Conservation (phyloP, 1,140 invertebrate genomes). For the Samia ricini region DNA sequence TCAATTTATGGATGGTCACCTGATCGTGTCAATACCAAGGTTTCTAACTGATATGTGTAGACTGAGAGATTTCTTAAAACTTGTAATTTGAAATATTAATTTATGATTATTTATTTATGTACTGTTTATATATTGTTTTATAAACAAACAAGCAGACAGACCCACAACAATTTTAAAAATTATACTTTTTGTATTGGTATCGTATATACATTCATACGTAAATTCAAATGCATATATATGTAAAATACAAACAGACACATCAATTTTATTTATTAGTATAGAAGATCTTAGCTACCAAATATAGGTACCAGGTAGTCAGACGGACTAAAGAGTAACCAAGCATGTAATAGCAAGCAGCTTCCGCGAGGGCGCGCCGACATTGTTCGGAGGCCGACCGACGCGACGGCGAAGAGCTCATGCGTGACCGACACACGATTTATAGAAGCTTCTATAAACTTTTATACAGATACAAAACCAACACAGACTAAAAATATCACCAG, state of each 20-base stretch:
- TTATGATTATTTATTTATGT: too few relatives aligned
- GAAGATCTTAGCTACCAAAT: not conserved
- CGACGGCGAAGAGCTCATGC: slow-evolving; percentile 28
- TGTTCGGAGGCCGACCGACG: slow-evolving; percentile 23
- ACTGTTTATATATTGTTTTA: too few relatives aligned
- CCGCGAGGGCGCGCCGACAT: slow-evolving; percentile 58
- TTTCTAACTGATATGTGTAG: slow-evolving; percentile 44
- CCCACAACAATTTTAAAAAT: too few relatives aligned
- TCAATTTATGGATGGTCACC: slow-evolving; percentile 26
- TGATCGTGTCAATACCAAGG: slow-evolving; percentile 37
- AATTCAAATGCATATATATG: too few relatives aligned
- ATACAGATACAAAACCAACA: not conserved
- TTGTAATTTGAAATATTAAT: too few relatives aligned
- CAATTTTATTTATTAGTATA: too few relatives aligned
- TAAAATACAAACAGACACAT: too few relatives aligned
- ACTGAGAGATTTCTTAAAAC: not conserved
- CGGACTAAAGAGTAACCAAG: slow-evolving; percentile 32
- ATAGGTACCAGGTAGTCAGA: slow-evolving; percentile 33
- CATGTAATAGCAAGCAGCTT: slow-evolving; percentile 58
- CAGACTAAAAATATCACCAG: not conserved
- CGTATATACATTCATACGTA: too few relatives aligned
- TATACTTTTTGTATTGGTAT: too few relatives aligned
- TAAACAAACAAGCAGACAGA: too few relatives aligned
- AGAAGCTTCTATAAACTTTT: slow-evolving; percentile 1
- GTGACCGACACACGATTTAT: slow-evolving; percentile 34